phyloP scores from a whole-genome alignment of 2,797 vertebrate genomes.

The Sphenopsis melanotis region DNA sequence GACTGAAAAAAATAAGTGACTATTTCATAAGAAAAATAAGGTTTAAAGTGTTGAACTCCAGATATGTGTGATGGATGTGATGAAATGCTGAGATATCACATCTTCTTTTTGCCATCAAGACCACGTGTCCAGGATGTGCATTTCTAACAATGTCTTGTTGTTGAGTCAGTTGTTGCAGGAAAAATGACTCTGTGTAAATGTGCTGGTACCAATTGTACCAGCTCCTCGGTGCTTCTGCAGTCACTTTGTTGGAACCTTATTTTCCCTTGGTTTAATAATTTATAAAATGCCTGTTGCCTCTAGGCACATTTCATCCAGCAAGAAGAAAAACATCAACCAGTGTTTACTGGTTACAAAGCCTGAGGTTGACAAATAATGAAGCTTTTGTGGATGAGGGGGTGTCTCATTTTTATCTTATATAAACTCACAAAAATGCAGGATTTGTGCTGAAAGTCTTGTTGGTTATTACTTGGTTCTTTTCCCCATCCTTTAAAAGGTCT shows the following conservation, averaged over 20 bases:
- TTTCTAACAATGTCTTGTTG: conserved; percentile 69
- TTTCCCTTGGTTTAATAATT: conserved; percentile 61
- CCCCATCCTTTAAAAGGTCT: not conserved
- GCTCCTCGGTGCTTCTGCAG: conserved; percentile 21
- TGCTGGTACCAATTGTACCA: conserved; percentile 56
- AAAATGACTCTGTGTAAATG: conserved; percentile 11
- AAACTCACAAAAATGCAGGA: not conserved
- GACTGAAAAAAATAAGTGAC: not conserved
- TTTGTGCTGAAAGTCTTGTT: not conserved
- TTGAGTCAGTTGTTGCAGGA: conserved; percentile 55
- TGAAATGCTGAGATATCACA: conserved; percentile 54
- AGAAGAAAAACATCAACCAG: conserved; percentile 46
- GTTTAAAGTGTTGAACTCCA: conserved; percentile 2
- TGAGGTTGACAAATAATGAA: conserved; percentile 41
- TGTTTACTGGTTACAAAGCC: not conserved
- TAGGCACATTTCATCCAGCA: conserved; percentile 47
- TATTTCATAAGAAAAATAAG: not conserved
- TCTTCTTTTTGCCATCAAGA: conserved; percentile 41
- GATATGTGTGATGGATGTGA: conserved; percentile 37
- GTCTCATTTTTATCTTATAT: conserved; percentile 3
- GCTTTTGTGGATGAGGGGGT: conserved; percentile 25
- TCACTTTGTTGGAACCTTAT: conserved; percentile 51
- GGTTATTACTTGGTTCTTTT: not conserved
- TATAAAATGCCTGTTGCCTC: conserved; percentile 48
- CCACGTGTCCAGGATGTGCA: conserved; percentile 33